phyloP scores from a whole-genome alignment of 2,888 invertebrate genomes.

The Apodemia duryi region DNA sequence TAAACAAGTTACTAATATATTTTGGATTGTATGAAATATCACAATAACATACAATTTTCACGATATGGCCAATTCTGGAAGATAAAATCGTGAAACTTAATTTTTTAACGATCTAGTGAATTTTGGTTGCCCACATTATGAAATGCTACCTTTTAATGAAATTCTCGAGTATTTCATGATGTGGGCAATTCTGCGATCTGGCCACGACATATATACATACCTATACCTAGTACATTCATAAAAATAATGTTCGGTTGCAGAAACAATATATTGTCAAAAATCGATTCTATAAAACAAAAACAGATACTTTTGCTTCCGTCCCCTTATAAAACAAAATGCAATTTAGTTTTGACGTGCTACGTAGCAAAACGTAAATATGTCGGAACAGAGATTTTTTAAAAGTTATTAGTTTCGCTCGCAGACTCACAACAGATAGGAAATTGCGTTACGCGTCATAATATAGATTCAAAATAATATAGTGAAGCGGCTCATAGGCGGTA shows the following conservation, averaged over 20 bases:
- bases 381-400: constrained; percentile 20
- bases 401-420: constrained; percentile 15
- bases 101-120: no score
- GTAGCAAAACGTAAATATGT: constrained; percentile 17
- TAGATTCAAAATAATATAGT: constrained; percentile 21
- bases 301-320: not conserved
- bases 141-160: no score
- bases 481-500: constrained; percentile 26
- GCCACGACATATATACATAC: no score
- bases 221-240: not conserved
- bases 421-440: constrained; percentile 23
- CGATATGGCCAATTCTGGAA: no score
- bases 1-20: no score
- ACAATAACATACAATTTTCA: no score
- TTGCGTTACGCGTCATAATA: constrained; percentile 25
- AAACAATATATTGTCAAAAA: not conserved
- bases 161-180: no score
- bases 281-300: not conserved
- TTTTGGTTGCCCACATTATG: no score
- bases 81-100: no score
- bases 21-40: no score
- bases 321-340: constrained; percentile 16
- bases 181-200: no score
- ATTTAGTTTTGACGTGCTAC: constrained; percentile 22
- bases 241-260: not conserved